Conservation (phyloP, 1,140 invertebrate genomes). For the Lepeophtheirus salmonis region DNA sequence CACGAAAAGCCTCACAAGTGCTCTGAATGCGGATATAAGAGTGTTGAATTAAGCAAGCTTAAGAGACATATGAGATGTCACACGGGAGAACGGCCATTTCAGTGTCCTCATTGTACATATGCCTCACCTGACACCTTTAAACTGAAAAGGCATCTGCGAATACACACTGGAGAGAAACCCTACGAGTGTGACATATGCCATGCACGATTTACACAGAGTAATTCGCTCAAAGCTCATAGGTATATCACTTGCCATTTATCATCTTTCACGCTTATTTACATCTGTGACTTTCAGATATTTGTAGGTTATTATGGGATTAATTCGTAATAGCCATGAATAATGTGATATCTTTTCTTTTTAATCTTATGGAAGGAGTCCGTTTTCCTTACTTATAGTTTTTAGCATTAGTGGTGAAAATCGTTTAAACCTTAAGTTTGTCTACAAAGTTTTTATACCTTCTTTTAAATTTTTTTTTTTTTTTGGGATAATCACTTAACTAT, state of each 20-base stretch:
- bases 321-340: background rate
- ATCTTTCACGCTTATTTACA: background rate
- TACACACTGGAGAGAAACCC: slow-evolving; percentile 43
- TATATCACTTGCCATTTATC: slow-evolving; percentile 20
- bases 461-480: no score
- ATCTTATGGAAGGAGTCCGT: no score
- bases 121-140: slow-evolving; percentile 95
- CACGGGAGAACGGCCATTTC: slow-evolving; percentile 43
- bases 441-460: no score
- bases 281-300: no score
- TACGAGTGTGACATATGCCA: slow-evolving; percentile 42
- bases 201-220: slow-evolving; percentile 80
- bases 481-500: no score
- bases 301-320: no score
- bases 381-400: no score
- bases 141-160: slow-evolving; percentile 43
- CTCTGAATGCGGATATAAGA: slow-evolving; percentile 80
- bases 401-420: no score
- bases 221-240: slow-evolving; percentile 82
- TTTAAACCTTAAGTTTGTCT: no score
- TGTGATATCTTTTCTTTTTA: background rate
- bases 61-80: slow-evolving; percentile 83
- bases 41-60: slow-evolving; percentile 77
- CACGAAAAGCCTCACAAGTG: slow-evolving; percentile 90
- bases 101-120: slow-evolving; percentile 86